Evolutionary conservation across 2,888 invertebrate species (phyloP).

Genomic region (Rhagonycha lutea): DNA sequence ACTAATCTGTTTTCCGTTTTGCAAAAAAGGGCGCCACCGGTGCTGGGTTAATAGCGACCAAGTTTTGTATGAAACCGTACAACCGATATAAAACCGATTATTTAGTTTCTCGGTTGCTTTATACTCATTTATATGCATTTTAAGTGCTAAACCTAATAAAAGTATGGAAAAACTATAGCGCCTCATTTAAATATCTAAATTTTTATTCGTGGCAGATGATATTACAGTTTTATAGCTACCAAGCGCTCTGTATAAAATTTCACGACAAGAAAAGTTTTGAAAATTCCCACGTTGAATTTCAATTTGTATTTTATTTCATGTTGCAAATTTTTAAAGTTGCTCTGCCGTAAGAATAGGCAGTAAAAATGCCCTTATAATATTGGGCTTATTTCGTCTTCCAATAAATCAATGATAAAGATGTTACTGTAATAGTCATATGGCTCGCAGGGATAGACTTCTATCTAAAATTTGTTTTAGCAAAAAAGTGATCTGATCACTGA

Average conservation of each 20-base stretch:
- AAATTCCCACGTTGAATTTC: background rate
- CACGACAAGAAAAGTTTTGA: background rate
- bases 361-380: background rate
- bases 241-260: background rate
- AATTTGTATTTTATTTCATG: background rate
- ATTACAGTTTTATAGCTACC: background rate
- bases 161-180: background rate
- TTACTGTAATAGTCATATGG: background rate
- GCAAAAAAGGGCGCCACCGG: background rate
- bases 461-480: background rate
- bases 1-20: background rate
- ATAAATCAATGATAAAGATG: background rate
- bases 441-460: background rate
- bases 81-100: background rate
- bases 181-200: background rate
- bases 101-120: background rate
- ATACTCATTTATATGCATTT: background rate
- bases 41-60: too few relatives aligned
- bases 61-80: background rate
- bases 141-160: background rate
- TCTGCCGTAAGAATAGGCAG: background rate
- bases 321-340: background rate
- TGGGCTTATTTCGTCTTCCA: background rate
- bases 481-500: slow-evolving; percentile 7
- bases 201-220: background rate